Percentiles rank a stretch among this genome's conserved stretches.
Conservation (phyloP, 2,888 invertebrate species). For the Sthenelais limicola region DNA sequence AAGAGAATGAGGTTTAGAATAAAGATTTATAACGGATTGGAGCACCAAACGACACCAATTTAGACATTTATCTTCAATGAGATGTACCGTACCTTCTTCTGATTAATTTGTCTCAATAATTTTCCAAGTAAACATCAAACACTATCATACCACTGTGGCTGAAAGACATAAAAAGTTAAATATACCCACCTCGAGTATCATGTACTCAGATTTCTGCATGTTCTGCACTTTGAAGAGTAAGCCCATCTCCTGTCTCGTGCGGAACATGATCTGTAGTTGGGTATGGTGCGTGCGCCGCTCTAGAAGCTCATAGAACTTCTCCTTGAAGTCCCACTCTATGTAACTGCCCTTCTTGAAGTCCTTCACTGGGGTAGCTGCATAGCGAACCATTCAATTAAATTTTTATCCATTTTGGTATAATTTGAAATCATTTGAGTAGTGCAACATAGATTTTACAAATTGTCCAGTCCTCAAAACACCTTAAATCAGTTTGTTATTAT, state of each 20-base stretch:
- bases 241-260: conserved; percentile 93
- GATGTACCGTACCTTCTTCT: too few species aligned
- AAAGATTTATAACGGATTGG: too few species aligned
- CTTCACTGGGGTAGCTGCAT: conserved; percentile 65
- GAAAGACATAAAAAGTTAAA: conserved; percentile 1
- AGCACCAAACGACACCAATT: too few species aligned
- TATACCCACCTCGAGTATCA: conserved; percentile 81
- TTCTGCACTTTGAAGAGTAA: conserved; percentile 87
- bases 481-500: too few species aligned
- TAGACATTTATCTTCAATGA: too few species aligned
- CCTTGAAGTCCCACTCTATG: conserved; percentile 91
- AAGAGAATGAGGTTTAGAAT: too few species aligned
- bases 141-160: too few species aligned
- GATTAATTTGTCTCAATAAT: too few species aligned
- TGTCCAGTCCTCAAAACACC: too few species aligned
- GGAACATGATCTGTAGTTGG: conserved; percentile 92
- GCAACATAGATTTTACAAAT: too few species aligned
- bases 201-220: conserved; percentile 77
- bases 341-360: conserved; percentile 95
- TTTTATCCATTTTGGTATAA: background rate
- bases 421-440: background rate
- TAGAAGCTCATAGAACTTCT: conserved; percentile 57
- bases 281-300: conserved; percentile 74
- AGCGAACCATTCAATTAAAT: background rate
- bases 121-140: too few species aligned